phyloP scores from a whole-genome alignment of 2,888 invertebrate genomes.

The Seladonia tumulorum region DNA sequence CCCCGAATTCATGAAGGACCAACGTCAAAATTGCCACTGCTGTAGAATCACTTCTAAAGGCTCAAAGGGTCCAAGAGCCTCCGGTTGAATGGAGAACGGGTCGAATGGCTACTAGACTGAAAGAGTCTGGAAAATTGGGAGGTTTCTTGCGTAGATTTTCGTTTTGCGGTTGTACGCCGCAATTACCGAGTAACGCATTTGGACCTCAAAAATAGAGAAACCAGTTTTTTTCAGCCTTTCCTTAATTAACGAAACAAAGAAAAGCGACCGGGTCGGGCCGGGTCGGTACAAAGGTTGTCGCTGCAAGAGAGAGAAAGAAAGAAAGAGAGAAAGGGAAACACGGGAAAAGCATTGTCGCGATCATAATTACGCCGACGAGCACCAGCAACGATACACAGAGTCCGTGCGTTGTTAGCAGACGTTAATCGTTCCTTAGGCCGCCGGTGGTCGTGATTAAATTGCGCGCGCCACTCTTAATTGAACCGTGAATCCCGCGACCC shows the following conservation, averaged over 20 bases:
- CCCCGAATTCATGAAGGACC: no score
- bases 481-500: conserved; percentile 35
- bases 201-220: conserved; percentile 29
- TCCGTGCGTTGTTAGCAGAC: conserved; percentile 32
- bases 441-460: conserved; percentile 34
- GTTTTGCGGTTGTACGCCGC: background rate
- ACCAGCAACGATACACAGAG: conserved; percentile 34
- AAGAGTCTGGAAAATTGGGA: background rate
- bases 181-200: conserved; percentile 52
- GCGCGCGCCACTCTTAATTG: conserved; percentile 40
- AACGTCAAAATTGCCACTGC: no score
- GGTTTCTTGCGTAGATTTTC: background rate
- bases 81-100: no score
- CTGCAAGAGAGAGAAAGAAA: background rate
- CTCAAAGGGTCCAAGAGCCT: no score
- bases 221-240: conserved; percentile 21
- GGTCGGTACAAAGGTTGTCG: conserved; percentile 15
- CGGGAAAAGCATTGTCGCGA: conserved; percentile 48
- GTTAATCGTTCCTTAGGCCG: conserved; percentile 34
- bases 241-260: conserved; percentile 61
- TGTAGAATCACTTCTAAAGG: no score
- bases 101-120: background rate
- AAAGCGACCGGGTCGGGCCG: conserved; percentile 15
- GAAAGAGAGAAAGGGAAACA: background rate
- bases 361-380: conserved; percentile 38